phyloP scores from a whole-genome alignment of 2,797 vertebrate genomes.

The Odontamblyopus rebecca region DNA sequence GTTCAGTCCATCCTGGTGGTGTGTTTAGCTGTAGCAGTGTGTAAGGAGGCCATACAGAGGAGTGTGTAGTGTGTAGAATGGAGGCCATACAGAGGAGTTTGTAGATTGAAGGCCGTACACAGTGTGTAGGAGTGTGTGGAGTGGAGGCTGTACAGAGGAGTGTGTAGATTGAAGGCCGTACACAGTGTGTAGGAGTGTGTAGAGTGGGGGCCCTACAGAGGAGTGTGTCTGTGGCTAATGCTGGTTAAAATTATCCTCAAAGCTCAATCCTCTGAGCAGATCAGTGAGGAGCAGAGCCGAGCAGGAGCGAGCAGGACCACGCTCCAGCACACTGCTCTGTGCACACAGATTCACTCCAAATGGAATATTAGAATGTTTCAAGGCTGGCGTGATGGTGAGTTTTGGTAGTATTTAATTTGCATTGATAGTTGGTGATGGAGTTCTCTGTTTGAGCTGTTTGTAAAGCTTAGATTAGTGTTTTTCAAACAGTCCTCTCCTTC shows the following conservation, averaged over 20 bases:
- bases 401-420: not conserved
- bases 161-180: no score
- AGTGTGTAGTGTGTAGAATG: not conserved
- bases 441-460: no score
- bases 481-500: no score
- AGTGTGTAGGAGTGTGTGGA: not conserved
- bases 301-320: not conserved
- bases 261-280: constrained; percentile 10
- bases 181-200: no score
- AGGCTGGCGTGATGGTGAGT: not conserved
- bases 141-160: not conserved
- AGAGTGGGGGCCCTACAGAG: not conserved
- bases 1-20: not conserved
- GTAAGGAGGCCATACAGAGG: not conserved
- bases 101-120: not conserved
- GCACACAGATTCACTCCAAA: not conserved
- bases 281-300: not conserved
- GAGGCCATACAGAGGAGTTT: not conserved
- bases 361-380: not conserved
- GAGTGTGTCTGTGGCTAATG: not conserved
- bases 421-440: no score
- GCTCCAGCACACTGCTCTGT: not conserved
- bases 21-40: not conserved
- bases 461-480: no score
- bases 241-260: constrained; percentile 12